Evolutionary conservation across 2,888 invertebrate genomes (phyloP), one percentile per base, ranked within the genome.

Genomic region (Perdita meconis): DNA sequence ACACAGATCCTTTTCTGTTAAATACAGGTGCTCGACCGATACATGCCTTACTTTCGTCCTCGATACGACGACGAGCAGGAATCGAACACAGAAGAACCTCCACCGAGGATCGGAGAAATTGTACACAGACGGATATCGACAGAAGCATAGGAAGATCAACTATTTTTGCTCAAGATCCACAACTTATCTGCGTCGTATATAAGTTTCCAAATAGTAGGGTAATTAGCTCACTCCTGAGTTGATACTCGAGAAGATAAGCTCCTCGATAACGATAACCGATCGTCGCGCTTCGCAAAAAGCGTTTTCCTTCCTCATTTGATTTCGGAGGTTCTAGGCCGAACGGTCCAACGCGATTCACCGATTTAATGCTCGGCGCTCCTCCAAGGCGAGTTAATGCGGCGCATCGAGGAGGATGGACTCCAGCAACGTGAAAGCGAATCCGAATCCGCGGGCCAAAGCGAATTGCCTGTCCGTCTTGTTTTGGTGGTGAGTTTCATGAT

Each of bases 401-500:
- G 42, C 6, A n/a, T 6, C 38, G 22, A 57, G 22, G 22, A 55
- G 77, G 34, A 91, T 92, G 92, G 92, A 92, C 68, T 79, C 88
- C 19, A 86, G 83, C 59, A 93, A 93, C 86, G 89, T 91, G 65
- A 91, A 90, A 67, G 90, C 92, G 60, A 91, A 93, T 82, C 93
- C 93, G 63, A 95, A 95, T 93, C 95, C 95, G 1, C 92, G 94
- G 70, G 94, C 94, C 84, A 93, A 90, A 53, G 94, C 95, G 13
- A 95, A 94, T 87, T 83, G 94, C 5, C 85, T 96, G 6, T 95
- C 96, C 1, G 93, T 95, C 72, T 90, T 96, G 34, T 92, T 95
- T 55, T 96, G 95, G 92, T 95, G 95, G 93, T 94, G 85, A 92
- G 90, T 89, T 13, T 10, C 22, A 24, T 16, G 8, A 10, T 10